phyloP scores from a whole-genome alignment of 2,113 vertebrate species.

The Peromyscus californicus region DNA sequence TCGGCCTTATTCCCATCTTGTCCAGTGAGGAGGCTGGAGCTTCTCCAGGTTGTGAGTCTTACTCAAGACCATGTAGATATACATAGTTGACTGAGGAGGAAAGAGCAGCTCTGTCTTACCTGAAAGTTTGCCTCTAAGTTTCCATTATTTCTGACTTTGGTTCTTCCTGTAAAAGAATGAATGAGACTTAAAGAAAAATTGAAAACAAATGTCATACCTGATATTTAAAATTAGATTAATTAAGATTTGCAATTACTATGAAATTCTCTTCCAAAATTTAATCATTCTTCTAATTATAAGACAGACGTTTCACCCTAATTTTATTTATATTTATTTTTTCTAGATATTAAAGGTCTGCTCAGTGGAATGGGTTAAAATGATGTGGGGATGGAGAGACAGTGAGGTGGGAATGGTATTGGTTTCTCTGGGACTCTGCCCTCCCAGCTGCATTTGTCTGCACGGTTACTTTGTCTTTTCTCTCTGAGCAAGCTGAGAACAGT shows the following conservation, averaged over 20 bases:
- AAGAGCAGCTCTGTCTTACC: not conserved
- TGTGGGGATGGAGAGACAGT: not conserved
- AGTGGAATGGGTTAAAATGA: not conserved
- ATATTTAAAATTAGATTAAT: not conserved
- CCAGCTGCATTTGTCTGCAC: not conserved
- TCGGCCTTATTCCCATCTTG: not conserved
- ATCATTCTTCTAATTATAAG: conserved; percentile 16
- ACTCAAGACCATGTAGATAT: not conserved
- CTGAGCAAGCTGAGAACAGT: conserved; percentile 44
- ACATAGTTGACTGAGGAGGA: not conserved
- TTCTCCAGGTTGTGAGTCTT: not conserved
- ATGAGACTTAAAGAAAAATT: not conserved
- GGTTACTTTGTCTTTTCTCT: conserved; percentile 50
- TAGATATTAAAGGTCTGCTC: not conserved
- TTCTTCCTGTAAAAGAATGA: conserved; percentile 1
- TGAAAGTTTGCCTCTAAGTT: not conserved
- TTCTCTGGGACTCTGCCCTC: not conserved
- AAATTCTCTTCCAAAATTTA: not conserved
- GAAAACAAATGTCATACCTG: not conserved
- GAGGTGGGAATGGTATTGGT: not conserved
- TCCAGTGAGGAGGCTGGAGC: not conserved
- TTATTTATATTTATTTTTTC: not conserved
- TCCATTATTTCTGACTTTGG: conserved; percentile 12
- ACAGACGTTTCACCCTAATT: conserved; percentile 17
- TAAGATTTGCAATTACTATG: not conserved